Base-by-base conservation (phyloP, 2,888 invertebrate species). In the Spodoptera exigua region DNA sequence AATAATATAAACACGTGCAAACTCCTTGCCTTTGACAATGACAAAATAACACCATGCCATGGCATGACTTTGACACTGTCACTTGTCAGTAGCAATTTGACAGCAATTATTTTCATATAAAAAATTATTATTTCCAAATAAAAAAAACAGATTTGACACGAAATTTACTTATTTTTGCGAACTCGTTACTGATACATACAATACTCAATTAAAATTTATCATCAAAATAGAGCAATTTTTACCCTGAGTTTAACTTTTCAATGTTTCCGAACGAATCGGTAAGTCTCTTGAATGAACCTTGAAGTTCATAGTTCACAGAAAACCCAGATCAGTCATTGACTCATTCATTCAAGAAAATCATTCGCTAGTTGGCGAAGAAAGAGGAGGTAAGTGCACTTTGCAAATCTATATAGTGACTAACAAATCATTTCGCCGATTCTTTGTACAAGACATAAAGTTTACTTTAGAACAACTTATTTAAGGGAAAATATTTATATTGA, bases 1-100 rank as follows among this genome's bases (percentile, higher is more conserved):
- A 69, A 79, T 72, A 84, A 83, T 78, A 83, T 55, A 80, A 81
- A 81, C 86, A 85, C 84, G 84, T 85, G 86, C 57, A 13, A 3
- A 0, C 2, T n/a, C 37, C 36, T 9, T n/a, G 52, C 51, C 57
- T 64, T 7, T 47, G 18, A 16, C 35, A 55, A 40, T 49, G 39
- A 32, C 47, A 35, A n/a, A n/a, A n/a, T n/a, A n/a, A n/a, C 1
- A 13, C 0, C 4, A 5, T 21, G 2, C 5, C 4, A 5, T 21
- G 3, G 5, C 1, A 10, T 47, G 5, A 46, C 7, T 45, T 34
- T 47, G 55, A 54, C 54, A 60, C 18, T 67, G 71, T 60, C 57
- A 59, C 3, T 21, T 53, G 27, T 32, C 54, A 41, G 27, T n/a
- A n/a, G 2, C 18, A 7, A 10, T 27, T 35, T 43, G 54, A 54